Conservation (phyloP, 2,888 invertebrate genomes). For the Noctua fimbriata region DNA sequence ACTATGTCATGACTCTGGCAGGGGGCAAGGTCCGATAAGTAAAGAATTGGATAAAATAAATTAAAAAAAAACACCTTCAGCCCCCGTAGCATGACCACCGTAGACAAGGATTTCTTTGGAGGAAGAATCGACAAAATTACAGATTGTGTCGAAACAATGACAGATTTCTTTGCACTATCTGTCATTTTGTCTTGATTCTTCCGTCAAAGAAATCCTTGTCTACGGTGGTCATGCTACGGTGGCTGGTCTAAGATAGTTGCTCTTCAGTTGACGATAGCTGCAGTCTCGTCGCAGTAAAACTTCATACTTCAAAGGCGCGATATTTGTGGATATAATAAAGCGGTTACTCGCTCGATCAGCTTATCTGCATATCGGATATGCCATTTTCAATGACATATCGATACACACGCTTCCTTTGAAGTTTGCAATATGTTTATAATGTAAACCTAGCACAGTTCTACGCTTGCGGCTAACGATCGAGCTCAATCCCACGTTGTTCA, state of each 20-base stretch:
- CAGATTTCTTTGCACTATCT: too few species aligned
- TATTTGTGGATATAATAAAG: slow-evolving; percentile 30
- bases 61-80: not conserved
- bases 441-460: slow-evolving; percentile 60
- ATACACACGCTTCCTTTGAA: slow-evolving; percentile 66
- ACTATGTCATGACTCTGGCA: slow-evolving; percentile 7
- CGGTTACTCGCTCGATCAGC: slow-evolving; percentile 33
- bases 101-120: too few species aligned
- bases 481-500: slow-evolving; percentile 61
- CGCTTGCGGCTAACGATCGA: slow-evolving; percentile 53
- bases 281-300: not conserved
- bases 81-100: too few species aligned
- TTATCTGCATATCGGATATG: slow-evolving; percentile 49
- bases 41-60: not conserved
- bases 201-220: too few species aligned
- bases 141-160: too few species aligned
- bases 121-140: too few species aligned
- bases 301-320: slow-evolving; percentile 8
- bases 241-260: not conserved
- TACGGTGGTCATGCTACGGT: too few species aligned
- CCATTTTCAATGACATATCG: slow-evolving; percentile 55
- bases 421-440: slow-evolving; percentile 63
- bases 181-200: too few species aligned
- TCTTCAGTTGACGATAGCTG: not conserved
- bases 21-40: not conserved